Evolutionary conservation across 2,113 vertebrate genomes (phyloP), one percentile per base, ranked within the genome.

Genomic region (Notechis scutatus): DNA sequence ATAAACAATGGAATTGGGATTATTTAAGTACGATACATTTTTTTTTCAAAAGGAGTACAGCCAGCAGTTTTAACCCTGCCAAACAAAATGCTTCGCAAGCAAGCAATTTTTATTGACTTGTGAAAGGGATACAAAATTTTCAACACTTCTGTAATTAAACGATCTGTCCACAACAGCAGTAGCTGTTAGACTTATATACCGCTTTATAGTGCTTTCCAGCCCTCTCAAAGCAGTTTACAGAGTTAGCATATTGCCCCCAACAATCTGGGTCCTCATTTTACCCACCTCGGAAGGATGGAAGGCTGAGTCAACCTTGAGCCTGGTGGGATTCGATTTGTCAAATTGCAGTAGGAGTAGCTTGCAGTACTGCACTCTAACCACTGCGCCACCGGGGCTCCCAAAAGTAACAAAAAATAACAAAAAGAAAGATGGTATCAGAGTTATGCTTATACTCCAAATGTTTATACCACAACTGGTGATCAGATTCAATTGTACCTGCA

Each of bases 371-470:
- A 47, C 7, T 47, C 47, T 47, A 47, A 47, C 6, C 47, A 47
- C 47, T 47, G 47, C 47, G 0, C 47, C 47, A 47, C 47, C 47
- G 7, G 8, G 5, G 47, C 47, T 47, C 7, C 47, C 47, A 47
- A 47, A 47, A 47, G 47, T 6, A 47, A 47, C 47, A 47, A 47
- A 47, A 47, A 47, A 14, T 24, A 87, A 86, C 42, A 86, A 52
- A 87, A 81, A 87, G 45, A 24, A 47, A 50, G 50, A 54, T 18
- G n/a, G 26, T 2, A 88, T 86, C 39, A 87, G 0, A 0, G 26
- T 64, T 93, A 52, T n/a, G 90, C 18, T 57, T 93, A 88, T 89
- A 93, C 50, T 29, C 42, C 85, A 91, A 59, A 21, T 42, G 10
- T 39, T 94, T 4, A 57, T 10, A 50, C 89, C 74, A 90, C 87